Conservation (phyloP, 2,797 vertebrate genomes). For the Melanogrammus aeglefinus region DNA sequence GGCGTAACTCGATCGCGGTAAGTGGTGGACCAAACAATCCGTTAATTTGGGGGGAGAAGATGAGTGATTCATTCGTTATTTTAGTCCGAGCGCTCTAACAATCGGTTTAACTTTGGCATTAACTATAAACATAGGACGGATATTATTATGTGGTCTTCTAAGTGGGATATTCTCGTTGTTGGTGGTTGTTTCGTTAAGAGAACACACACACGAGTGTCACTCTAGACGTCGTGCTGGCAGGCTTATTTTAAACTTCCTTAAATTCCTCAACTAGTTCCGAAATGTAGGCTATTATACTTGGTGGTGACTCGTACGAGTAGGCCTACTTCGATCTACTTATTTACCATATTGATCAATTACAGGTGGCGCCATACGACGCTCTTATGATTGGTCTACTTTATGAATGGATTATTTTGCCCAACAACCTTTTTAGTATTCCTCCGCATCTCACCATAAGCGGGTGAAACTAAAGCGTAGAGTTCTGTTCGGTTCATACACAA, state of each 20-base stretch:
- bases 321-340: not conserved
- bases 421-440: no score
- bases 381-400: not conserved
- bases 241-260: not conserved
- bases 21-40: constrained; percentile 36
- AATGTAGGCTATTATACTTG: not conserved
- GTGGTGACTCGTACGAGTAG: not conserved
- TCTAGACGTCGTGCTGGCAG: not conserved
- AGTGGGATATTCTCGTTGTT: no score
- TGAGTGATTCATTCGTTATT: not conserved
- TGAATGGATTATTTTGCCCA: no score
- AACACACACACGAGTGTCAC: not conserved
- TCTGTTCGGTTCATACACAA: not conserved
- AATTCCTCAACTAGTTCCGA: not conserved
- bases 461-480: no score
- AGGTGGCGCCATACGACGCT: not conserved
- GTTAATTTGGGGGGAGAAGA: not conserved
- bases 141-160: no score
- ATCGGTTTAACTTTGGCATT: not conserved
- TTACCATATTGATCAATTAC: not conserved
- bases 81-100: not conserved
- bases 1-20: constrained; percentile 59
- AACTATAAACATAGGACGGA: not conserved
- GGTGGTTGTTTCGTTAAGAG: not conserved
- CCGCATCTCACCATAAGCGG: no score